These are phyloP conservation scores for Deroptyus accipitrinus DNA, from an alignment of 2,113 vertebrate genomes.

Conservation along the genomic window DNA sequence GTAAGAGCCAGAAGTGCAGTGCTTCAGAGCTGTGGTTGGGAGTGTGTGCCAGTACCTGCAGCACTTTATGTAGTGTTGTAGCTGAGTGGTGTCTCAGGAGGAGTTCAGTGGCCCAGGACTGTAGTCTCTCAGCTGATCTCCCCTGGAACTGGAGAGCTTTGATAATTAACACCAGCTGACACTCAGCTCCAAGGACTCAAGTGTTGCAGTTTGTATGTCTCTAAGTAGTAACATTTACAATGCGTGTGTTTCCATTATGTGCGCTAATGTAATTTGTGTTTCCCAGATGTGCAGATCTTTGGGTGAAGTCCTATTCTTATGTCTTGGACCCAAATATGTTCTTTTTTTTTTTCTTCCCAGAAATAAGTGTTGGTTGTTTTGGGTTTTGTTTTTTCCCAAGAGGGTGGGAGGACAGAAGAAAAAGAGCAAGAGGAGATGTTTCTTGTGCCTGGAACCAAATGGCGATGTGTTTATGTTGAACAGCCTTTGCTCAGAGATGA, in stretches of 20 bases:
- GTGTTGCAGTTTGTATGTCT: not conserved
- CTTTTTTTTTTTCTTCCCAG: not conserved
- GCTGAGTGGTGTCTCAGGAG: not conserved
- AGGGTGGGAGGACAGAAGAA: not conserved
- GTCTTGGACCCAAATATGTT: not conserved
- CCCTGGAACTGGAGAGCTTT: not conserved
- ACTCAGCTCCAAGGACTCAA: not conserved
- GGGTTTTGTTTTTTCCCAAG: not conserved
- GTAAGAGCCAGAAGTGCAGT: not conserved
- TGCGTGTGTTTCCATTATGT: not conserved
- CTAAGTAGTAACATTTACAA: not conserved
- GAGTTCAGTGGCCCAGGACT: not conserved
- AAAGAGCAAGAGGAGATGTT: not conserved
- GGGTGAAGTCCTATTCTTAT: not conserved
- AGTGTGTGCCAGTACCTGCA: accelerated
- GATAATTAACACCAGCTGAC: not conserved
- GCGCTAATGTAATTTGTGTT: not conserved
- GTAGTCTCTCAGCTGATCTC: not conserved
- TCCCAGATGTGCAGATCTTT: not conserved
- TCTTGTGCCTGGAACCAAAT: not conserved
- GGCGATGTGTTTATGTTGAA: not conserved
- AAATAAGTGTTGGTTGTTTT: not conserved
- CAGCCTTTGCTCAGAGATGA: not conserved
- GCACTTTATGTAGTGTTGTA: accelerated
- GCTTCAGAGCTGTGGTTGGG: not conserved